Percentiles rank a stretch among this genome's conserved stretches.
Conservation (phyloP, 2,113 vertebrate genomes). For the Macroglossus sobrinus region DNA sequence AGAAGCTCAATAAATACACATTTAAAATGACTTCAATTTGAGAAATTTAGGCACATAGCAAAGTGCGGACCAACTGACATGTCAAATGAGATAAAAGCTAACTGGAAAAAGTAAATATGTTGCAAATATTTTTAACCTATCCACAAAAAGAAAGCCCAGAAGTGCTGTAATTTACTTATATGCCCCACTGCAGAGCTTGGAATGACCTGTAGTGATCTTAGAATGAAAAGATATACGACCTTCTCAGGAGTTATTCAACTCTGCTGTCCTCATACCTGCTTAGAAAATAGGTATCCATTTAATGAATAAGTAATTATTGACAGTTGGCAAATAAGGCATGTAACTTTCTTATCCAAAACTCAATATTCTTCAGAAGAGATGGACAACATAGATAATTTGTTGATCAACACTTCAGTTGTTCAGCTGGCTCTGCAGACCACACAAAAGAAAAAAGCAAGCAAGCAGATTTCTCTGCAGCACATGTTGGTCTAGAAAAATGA, state of each 20-base stretch:
- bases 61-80: background rate
- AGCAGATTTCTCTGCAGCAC: fast-evolving
- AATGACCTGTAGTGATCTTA: background rate
- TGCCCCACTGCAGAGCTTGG: background rate
- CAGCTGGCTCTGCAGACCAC: background rate
- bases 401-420: constrained; percentile 14
- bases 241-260: background rate
- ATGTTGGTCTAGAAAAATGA: fast-evolving
- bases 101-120: background rate
- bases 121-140: background rate
- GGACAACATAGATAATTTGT: constrained; percentile 1
- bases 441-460: constrained; percentile 18
- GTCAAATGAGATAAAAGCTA: background rate
- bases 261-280: background rate
- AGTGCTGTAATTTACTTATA: background rate
- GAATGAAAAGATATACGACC: background rate
- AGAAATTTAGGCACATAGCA: background rate
- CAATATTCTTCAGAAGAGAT: background rate
- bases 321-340: constrained; percentile 15
- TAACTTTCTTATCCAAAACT: background rate
- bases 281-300: constrained; percentile 28
- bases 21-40: background rate
- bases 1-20: background rate
- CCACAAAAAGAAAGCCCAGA: background rate
- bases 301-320: constrained; percentile 52